Percentiles rank a stretch among this genome's conserved stretches.
Conservation (phyloP, 1,140 invertebrate species). For the Babylonia areolata region DNA sequence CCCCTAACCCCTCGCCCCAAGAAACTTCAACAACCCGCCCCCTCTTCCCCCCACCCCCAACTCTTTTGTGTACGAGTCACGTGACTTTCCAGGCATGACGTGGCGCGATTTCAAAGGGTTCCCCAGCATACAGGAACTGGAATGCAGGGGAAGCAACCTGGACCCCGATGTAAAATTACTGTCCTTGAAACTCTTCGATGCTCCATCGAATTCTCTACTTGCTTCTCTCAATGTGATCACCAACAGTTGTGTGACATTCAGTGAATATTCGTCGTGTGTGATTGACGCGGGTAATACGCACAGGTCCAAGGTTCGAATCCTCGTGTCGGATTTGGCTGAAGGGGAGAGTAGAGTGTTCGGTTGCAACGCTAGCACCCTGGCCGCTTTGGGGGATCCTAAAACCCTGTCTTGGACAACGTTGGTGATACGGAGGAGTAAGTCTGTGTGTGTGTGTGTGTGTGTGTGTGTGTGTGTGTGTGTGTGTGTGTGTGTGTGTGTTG, state of each 20-base stretch:
- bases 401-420: background rate
- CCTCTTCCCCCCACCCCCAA: too few relatives aligned
- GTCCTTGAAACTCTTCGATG: constrained; percentile 15
- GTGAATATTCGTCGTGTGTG: constrained; percentile 7
- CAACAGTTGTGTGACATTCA: constrained; percentile 10
- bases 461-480: constrained; percentile 15
- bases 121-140: constrained; percentile 34
- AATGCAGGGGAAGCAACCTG: constrained; percentile 10
- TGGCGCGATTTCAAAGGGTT: constrained; percentile 14
- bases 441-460: constrained; percentile 12
- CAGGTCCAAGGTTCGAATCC: background rate
- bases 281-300: constrained; percentile 1
- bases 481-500: background rate
- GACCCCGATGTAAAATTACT: constrained; percentile 20
- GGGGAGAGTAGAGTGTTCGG: constrained; percentile 2
- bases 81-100: background rate
- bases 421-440: background rate
- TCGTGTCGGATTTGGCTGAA: background rate
- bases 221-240: constrained; percentile 16
- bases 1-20: too few relatives aligned
- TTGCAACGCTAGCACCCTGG: background rate
- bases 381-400: background rate
- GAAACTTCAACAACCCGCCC: too few relatives aligned
- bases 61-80: too few relatives aligned
- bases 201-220: background rate